These are phyloP conservation scores for Tyria jacobaeae DNA, from an alignment of 2,888 invertebrate genomes.

Conservation along the genomic window DNA sequence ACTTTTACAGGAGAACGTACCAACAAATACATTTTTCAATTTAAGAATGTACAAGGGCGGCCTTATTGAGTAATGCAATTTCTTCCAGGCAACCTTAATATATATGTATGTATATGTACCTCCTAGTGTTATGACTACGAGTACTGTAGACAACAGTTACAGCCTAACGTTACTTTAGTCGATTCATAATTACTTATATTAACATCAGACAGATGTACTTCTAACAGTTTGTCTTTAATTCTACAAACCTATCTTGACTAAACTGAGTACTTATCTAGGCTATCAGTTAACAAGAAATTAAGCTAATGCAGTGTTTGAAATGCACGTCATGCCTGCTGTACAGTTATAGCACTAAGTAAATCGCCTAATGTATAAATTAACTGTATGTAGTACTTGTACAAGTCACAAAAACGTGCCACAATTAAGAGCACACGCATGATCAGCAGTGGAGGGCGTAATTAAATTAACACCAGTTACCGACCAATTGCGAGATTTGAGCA, in stretches of 20 bases:
- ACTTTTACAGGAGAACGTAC: too few species aligned
- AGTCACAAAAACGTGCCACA: conserved; percentile 35
- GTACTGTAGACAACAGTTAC: too few species aligned
- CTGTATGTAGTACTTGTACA: conserved; percentile 47
- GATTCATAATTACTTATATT: too few species aligned
- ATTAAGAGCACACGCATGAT: conserved; percentile 61
- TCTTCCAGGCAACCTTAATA: too few species aligned
- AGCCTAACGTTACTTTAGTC: too few species aligned
- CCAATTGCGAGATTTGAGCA: conserved; percentile 80
- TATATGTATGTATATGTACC: too few species aligned
- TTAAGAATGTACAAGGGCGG: too few species aligned
- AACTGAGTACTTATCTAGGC: neutral
- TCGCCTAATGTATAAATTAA: conserved; percentile 56
- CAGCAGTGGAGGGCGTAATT: conserved; percentile 64
- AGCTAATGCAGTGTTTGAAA: conserved; percentile 24
- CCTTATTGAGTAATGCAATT: too few species aligned
- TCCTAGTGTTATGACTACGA: too few species aligned
- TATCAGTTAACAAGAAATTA: conserved; percentile 12
- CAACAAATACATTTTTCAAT: too few species aligned
- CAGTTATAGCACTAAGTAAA: conserved; percentile 50
- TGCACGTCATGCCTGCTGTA: conserved; percentile 34
- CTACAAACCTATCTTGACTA: neutral
- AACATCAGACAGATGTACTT: neutral
- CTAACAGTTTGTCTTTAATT: neutral
- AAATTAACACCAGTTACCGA: conserved; percentile 79